Conservation (phyloP, 1,140 invertebrate species). For the Drosophila arawakana region DNA sequence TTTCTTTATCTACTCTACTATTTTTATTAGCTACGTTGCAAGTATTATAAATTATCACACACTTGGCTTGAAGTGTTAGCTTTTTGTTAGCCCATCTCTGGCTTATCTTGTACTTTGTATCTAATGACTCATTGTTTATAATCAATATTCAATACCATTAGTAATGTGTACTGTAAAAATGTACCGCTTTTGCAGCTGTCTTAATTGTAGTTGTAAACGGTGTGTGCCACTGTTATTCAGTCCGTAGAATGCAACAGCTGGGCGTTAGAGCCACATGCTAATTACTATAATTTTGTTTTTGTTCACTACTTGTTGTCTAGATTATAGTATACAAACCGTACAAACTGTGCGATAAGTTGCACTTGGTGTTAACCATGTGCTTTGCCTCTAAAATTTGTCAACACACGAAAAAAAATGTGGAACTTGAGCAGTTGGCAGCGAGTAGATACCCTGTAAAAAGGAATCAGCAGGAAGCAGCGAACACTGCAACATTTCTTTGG, state of each 20-base stretch:
- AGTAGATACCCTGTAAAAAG: conserved; percentile 14
- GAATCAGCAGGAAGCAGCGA: not conserved
- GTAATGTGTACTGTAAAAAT: not conserved
- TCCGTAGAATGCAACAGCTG: conserved; percentile 23
- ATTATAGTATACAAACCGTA: conserved; percentile 2
- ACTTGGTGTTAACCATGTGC: conserved; percentile 45
- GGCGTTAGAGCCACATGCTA: conserved; percentile 46
- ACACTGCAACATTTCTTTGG: too few species aligned
- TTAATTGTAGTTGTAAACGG: conserved; percentile 43
- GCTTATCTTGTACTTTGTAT: conserved; percentile 3
- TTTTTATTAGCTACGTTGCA: not conserved
- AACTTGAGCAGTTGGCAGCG: not conserved
- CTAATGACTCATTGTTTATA: conserved; percentile 9
- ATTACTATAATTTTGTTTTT: conserved; percentile 68
- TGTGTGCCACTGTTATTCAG: conserved; percentile 35
- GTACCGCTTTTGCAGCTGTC: conserved; percentile 4
- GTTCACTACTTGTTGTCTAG: conserved; percentile 19
- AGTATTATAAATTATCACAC: not conserved
- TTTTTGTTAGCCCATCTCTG: not conserved
- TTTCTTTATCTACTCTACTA: not conserved
- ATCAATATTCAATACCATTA: conserved; percentile 5
- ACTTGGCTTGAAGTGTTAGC: not conserved
- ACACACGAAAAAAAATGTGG: conserved; percentile 9
- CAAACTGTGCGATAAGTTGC: conserved; percentile 35
- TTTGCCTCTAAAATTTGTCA: conserved; percentile 63